phyloP scores from a whole-genome alignment of 2,797 vertebrate genomes.

The Brachyalestes nurse region DNA sequence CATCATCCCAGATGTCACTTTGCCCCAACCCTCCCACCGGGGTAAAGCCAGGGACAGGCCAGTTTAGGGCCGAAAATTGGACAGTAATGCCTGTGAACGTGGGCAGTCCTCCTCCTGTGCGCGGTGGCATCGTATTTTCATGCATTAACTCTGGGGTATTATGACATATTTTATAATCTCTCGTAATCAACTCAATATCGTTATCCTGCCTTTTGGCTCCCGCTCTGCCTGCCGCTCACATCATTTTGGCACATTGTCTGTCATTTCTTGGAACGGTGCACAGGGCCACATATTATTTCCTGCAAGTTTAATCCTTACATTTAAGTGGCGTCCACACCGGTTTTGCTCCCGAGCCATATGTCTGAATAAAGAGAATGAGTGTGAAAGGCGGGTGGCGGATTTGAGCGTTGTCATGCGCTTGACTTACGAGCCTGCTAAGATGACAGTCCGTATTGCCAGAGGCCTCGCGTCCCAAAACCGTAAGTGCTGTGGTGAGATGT shows the following conservation, averaged over 20 bases:
- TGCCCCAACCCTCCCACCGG: constrained; percentile 67
- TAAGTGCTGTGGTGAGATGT: constrained; percentile 20
- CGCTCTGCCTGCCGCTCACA: constrained; percentile 9
- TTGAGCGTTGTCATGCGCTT: not conserved
- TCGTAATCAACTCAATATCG: constrained; percentile 27
- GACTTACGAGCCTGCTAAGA: constrained; percentile 7
- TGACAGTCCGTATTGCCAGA: not conserved
- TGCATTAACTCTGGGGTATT: constrained; percentile 26
- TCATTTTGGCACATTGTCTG: constrained; percentile 1
- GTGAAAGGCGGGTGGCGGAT: not conserved
- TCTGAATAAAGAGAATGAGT: not conserved
- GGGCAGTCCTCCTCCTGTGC: constrained; percentile 6
- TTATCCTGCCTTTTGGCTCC: constrained; percentile 22
- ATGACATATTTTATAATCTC: constrained; percentile 44
- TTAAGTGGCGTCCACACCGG: not conserved
- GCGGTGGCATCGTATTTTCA: constrained; percentile 26
- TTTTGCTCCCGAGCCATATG: constrained; percentile 1
- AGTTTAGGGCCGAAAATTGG: constrained; percentile 63
- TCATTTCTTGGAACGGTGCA: constrained; percentile 6
- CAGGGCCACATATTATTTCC: not conserved
- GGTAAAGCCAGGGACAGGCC: constrained; percentile 63
- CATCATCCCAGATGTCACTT: constrained; percentile 80
- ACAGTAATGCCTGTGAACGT: constrained; percentile 61
- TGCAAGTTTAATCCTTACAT: not conserved
- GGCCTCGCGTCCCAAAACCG: constrained; percentile 20